Evolutionary conservation across 2,888 invertebrate genomes (phyloP).

Genomic region (Drosophila mimica): DNA sequence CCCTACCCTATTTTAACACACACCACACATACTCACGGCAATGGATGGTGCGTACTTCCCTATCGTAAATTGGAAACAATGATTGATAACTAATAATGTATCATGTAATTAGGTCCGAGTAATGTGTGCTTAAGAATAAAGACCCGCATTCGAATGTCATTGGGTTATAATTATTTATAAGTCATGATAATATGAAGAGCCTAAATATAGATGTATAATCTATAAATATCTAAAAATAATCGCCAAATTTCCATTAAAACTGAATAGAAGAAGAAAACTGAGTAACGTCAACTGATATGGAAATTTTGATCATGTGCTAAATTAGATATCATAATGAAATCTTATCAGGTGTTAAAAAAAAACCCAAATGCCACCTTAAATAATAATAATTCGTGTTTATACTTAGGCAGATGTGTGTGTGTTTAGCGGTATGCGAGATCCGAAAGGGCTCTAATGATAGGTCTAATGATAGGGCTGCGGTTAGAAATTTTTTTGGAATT

Average conservation of each 20-base stretch:
- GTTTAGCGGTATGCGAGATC: conserved; percentile 39
- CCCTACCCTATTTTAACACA: conserved; percentile 3
- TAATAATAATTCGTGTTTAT: conserved; percentile 36
- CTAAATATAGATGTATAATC: conserved; percentile 26
- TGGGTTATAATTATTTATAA: neutral
- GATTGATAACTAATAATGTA: conserved; percentile 23
- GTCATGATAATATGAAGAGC: conserved; percentile 3
- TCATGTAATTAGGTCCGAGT: conserved; percentile 28
- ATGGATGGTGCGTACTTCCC: no score
- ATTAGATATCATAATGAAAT: conserved; percentile 69
- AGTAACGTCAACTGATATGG: conserved; percentile 49
- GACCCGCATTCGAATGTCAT: conserved; percentile 27
- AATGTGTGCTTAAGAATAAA: conserved; percentile 11
- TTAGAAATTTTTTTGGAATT: conserved; percentile 44
- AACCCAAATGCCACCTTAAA: conserved; percentile 53
- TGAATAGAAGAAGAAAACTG: conserved; percentile 10
- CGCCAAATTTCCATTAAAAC: conserved; percentile 28
- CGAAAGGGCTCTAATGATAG: conserved; percentile 21
- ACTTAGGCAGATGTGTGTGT: conserved; percentile 25
- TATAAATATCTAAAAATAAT: conserved; percentile 41
- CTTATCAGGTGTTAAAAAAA: conserved; percentile 75
- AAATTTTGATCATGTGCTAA: conserved; percentile 58
- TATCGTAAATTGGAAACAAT: neutral
- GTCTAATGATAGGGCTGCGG: conserved; percentile 12
- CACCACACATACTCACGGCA: neutral